Conservation (phyloP, 2,888 invertebrate species). For the Drosophila atripex region DNA sequence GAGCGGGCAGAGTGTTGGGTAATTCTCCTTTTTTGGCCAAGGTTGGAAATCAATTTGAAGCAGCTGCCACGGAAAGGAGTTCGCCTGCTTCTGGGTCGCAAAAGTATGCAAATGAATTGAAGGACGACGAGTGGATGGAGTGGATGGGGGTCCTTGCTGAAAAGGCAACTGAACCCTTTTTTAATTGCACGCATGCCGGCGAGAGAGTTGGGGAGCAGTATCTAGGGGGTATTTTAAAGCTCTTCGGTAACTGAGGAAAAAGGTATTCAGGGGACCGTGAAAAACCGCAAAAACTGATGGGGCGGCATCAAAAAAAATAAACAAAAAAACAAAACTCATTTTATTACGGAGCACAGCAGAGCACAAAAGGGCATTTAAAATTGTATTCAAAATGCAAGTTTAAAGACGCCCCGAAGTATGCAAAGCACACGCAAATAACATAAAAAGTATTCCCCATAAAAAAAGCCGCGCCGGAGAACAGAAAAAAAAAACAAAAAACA, state of each 20-base stretch:
- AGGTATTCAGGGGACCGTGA: slow-evolving; percentile 55
- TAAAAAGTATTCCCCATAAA: slow-evolving; percentile 50
- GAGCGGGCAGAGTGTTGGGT: neutral
- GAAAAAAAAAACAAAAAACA: slow-evolving; percentile 2
- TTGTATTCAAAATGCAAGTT: slow-evolving; percentile 73
- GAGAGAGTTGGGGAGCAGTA: neutral
- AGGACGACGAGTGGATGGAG: slow-evolving; percentile 3
- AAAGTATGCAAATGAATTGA: slow-evolving; percentile 70
- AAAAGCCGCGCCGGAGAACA: slow-evolving; percentile 17
- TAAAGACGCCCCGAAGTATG: slow-evolving; percentile 72
- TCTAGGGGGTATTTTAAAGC: slow-evolving; percentile 1
- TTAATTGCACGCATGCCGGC: slow-evolving; percentile 65
- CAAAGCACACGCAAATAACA: slow-evolving; percentile 70
- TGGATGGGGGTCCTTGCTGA: slow-evolving; percentile 12
- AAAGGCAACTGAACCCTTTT: slow-evolving; percentile 45
- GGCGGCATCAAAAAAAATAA: neutral
- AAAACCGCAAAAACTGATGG: slow-evolving; percentile 60
- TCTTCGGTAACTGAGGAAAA: slow-evolving; percentile 21
- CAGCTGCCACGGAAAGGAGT: slow-evolving; percentile 42
- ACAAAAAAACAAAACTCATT: slow-evolving; percentile 52
- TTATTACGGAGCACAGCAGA: slow-evolving; percentile 42
- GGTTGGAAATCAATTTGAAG: slow-evolving; percentile 58
- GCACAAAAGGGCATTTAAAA: slow-evolving; percentile 65
- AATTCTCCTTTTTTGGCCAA: slow-evolving; percentile 13
- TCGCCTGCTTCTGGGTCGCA: neutral